phyloP scores from a whole-genome alignment of 2,797 vertebrate species.

The Mastacembelus armatus region DNA sequence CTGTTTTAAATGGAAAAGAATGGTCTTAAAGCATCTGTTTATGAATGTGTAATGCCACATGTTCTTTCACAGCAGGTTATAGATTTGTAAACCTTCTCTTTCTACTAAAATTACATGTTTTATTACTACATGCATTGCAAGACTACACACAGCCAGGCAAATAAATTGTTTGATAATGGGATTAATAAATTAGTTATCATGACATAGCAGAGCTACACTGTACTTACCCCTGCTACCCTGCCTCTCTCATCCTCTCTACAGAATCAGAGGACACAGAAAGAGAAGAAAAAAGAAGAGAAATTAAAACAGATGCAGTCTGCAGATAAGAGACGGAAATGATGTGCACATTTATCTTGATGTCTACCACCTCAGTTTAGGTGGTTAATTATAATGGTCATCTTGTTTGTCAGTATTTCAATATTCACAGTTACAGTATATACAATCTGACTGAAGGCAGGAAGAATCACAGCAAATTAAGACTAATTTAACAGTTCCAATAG shows the following conservation, averaged over 20 bases:
- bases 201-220: neutral
- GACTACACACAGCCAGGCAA: neutral
- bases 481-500: neutral
- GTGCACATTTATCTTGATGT: neutral
- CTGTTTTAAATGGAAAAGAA: constrained; percentile 9
- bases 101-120: constrained; percentile 12
- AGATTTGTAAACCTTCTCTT: constrained; percentile 2
- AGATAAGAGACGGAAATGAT: neutral
- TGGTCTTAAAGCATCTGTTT: constrained; percentile 3
- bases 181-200: neutral
- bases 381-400: neutral
- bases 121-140: neutral
- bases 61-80: constrained; percentile 21
- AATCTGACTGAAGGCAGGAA: no score
- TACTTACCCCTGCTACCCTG: neutral
- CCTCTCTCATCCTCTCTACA: neutral
- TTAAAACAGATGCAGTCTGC: neutral
- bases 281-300: neutral
- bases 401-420: neutral
- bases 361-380: neutral
- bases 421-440: neutral
- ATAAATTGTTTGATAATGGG: no score
- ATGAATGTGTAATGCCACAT: neutral
- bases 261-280: neutral
- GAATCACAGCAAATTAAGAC: neutral